A percentile compares a stretch with the other conserved stretches of the same genome.
Conservation (phyloP, 37 sponge, comb jelly and placozoan species). For the Ephydatia muelleri region DNA sequence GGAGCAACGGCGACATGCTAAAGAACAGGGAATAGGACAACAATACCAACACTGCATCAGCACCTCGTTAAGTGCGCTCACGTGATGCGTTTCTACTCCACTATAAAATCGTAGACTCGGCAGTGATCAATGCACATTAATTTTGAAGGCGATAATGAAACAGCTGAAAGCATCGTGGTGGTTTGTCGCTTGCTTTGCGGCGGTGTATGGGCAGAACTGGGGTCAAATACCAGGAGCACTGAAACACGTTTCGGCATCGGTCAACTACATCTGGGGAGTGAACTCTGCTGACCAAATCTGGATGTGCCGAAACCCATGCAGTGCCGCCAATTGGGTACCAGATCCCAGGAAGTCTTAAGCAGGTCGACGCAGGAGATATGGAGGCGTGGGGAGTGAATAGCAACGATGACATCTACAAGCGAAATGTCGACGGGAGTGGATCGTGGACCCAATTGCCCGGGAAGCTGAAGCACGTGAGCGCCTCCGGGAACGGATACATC, state of each 20-base stretch:
- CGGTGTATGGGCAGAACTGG: slow-evolving; percentile 15
- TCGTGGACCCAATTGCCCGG: slow-evolving; percentile 3
- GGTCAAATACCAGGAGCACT: slow-evolving; percentile 50
- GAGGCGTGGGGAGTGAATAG: slow-evolving; percentile 38
- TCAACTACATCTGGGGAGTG: slow-evolving; percentile 69
- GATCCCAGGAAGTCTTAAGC: slow-evolving; percentile 15
- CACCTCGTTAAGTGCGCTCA: no score
- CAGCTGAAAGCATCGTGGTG: background rate
- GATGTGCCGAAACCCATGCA: slow-evolving; percentile 14
- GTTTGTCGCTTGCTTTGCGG: background rate
- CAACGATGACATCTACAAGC: background rate
- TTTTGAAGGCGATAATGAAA: no score
- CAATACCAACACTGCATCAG: no score
- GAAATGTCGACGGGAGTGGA: slow-evolving; percentile 24
- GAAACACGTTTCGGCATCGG: slow-evolving; percentile 43
- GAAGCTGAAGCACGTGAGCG: slow-evolving; percentile 33
- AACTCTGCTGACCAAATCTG: slow-evolving; percentile 36
- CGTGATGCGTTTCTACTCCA: no score
- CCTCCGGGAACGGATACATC: slow-evolving; percentile 54
- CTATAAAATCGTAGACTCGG: no score
- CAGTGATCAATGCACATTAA: no score
- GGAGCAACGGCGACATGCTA: no score
- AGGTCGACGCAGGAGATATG: slow-evolving; percentile 25
- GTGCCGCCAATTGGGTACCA: background rate
- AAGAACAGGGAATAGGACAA: no score